Conservation (phyloP, 2,797 vertebrate species). For the Lacerta viridis region DNA sequence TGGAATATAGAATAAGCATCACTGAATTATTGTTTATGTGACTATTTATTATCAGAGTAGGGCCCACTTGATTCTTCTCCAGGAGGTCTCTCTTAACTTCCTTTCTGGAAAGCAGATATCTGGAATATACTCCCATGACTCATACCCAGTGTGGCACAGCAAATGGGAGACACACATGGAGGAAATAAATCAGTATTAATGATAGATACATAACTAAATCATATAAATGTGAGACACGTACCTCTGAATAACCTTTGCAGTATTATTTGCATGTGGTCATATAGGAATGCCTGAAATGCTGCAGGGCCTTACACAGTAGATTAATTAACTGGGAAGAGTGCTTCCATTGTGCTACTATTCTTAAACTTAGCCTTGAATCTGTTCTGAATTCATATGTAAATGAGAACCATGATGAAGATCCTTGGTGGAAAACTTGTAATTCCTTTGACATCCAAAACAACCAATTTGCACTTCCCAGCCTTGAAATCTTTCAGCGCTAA, state of each 20-base stretch:
- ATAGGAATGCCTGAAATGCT: neutral
- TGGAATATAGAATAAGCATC: neutral
- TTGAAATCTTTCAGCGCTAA: constrained; percentile 9
- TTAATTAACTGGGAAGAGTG: neutral
- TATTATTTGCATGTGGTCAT: neutral
- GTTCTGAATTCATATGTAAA: constrained; percentile 20
- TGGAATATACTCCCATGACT: neutral
- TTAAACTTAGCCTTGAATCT: constrained; percentile 14
- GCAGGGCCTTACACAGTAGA: neutral
- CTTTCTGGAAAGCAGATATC: neutral
- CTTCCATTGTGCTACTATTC: neutral
- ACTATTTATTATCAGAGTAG: neutral
- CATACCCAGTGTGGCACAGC: neutral
- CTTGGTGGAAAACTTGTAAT: constrained; percentile 8
- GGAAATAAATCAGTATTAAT: neutral
- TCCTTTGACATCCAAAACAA: neutral
- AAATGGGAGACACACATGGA: neutral
- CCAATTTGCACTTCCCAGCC: constrained; percentile 11
- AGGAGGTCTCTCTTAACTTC: neutral
- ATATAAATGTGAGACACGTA: neutral
- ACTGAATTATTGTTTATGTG: neutral
- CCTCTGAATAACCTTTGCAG: neutral
- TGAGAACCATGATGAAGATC: neutral
- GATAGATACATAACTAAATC: neutral
- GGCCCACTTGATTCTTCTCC: neutral